phyloP scores from a whole-genome alignment of 2,888 invertebrate genomes.

The Sarcophaga caerulescens region DNA sequence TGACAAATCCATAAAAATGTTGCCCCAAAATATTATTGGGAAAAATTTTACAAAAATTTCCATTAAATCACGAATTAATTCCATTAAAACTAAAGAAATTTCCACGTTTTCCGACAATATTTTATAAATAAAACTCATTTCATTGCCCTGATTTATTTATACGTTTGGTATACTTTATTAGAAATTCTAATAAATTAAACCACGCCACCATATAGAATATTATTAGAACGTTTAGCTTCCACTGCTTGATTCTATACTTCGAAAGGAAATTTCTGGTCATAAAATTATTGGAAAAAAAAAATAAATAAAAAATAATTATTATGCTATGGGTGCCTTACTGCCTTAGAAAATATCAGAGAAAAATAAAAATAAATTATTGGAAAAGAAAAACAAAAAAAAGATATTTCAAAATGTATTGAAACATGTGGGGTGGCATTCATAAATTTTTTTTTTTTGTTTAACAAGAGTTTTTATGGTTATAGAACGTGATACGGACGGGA shows the following conservation, averaged over 20 bases:
- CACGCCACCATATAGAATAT: neutral
- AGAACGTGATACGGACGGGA: constrained; percentile 51
- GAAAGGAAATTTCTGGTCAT: neutral
- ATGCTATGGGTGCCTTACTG: constrained; percentile 53
- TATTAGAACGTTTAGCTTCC: neutral
- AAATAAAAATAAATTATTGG: constrained; percentile 43
- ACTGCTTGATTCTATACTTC: too few species aligned
- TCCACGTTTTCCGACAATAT: too few species aligned
- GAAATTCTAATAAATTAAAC: constrained; percentile 51
- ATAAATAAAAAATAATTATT: constrained; percentile 49
- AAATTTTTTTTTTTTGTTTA: constrained; percentile 71
- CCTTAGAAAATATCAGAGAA: neutral
- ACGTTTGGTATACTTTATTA: constrained; percentile 51
- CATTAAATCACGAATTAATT: too few species aligned
- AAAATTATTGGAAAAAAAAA: constrained; percentile 24
- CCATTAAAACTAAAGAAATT: too few species aligned
- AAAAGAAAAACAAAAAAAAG: neutral
- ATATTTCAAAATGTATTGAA: constrained; percentile 16
- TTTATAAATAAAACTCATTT: constrained; percentile 5
- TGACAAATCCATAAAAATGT: too few species aligned
- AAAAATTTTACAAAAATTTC: too few species aligned
- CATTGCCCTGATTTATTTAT: constrained; percentile 63
- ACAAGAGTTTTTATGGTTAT: constrained; percentile 64
- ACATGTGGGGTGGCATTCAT: constrained; percentile 73
- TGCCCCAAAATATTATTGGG: too few species aligned